Evolutionary conservation across 1,140 invertebrate genomes (phyloP).

Genomic region (Probaryconus sp.): DNA sequence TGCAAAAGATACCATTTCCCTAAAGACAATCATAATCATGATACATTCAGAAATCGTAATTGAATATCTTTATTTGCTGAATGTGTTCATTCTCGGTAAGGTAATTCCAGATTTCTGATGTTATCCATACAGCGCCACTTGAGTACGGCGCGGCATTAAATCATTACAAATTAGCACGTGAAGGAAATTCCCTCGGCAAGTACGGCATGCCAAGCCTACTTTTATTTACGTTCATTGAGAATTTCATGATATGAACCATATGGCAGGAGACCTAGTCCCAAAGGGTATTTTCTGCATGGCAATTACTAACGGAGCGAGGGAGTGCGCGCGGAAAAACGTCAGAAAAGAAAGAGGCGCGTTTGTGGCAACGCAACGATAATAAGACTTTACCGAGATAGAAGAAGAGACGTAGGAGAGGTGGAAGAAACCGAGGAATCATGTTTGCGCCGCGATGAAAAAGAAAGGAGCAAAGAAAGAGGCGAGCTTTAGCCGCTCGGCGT

Average conservation of each 20-base stretch:
- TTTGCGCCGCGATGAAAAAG: constrained; percentile 17
- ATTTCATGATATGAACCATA: constrained; percentile 17
- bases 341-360: constrained; percentile 24
- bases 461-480: constrained; percentile 28
- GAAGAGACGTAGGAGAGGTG: constrained; percentile 11
- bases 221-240: constrained; percentile 42
- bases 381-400: constrained; percentile 24
- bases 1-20: no score
- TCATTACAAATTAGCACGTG: constrained; percentile 19
- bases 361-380: constrained; percentile 27
- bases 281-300: constrained; percentile 34
- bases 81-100: no score
- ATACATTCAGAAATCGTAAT: no score
- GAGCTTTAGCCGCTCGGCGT: constrained; percentile 46
- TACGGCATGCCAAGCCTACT: constrained; percentile 10
- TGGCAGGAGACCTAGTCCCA: constrained; percentile 41
- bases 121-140: no score
- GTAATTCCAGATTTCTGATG: no score
- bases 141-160: not conserved
- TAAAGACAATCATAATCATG: no score
- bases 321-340: constrained; percentile 22
- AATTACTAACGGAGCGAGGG: constrained; percentile 25
- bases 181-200: no score
- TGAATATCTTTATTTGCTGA: no score
- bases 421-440: constrained; percentile 12